Evolutionary conservation across 2,888 invertebrate species (phyloP).

Genomic region (Eustalomyia histrio): DNA sequence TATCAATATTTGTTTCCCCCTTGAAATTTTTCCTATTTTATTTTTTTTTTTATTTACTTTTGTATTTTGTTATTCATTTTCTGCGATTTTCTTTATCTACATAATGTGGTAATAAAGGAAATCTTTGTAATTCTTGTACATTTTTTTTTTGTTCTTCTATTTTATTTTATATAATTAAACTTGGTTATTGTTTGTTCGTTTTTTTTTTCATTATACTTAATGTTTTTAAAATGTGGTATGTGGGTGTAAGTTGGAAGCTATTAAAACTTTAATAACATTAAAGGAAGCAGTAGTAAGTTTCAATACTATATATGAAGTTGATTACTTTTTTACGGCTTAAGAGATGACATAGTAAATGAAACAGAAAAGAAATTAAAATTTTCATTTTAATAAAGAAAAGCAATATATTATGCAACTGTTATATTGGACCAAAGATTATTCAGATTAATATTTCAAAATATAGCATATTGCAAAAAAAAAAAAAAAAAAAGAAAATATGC

Average conservation of each 20-base stretch:
- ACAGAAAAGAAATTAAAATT: too few relatives aligned
- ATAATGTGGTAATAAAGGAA: not conserved
- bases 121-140: not conserved
- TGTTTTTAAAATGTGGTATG: not conserved
- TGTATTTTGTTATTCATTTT: not conserved
- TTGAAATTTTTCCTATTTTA: not conserved
- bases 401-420: too few relatives aligned
- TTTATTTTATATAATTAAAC: not conserved
- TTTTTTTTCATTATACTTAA: not conserved
- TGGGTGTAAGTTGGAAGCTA: not conserved
- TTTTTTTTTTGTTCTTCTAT: not conserved
- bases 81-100: not conserved
- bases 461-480: too few relatives aligned
- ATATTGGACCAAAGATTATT: too few relatives aligned
- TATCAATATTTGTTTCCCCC: not conserved
- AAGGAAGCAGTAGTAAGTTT: not conserved
- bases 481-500: too few relatives aligned
- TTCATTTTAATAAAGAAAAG: too few relatives aligned
- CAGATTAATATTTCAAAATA: too few relatives aligned
- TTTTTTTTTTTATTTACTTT: not conserved
- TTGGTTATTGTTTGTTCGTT: not conserved
- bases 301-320: too few relatives aligned
- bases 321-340: too few relatives aligned
- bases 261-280: not conserved
- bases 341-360: too few relatives aligned